Base-by-base conservation (phyloP, 2,888 invertebrate species). In the Hyppa rectilinea region DNA sequence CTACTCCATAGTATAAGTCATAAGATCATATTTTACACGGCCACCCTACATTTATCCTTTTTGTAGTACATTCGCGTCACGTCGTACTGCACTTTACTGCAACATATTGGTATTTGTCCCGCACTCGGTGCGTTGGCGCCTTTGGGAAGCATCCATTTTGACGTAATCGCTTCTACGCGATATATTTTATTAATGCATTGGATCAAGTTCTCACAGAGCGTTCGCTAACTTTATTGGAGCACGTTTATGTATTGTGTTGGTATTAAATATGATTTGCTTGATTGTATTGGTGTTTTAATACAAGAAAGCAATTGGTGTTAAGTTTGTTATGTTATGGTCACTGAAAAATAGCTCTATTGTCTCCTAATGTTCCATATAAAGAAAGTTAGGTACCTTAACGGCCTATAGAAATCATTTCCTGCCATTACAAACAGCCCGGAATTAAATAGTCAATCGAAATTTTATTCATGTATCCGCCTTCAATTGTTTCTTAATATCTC, bases 51-150 rank as follows among this genome's bases (percentile, higher is more conserved):
- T n/a, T 56, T 38, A 20, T 78, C 65, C 64, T 69, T 75, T 71
- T 74, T 78, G 73, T 68, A 80, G 76, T 76, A 76, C 61, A 86
- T 85, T 82, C 82, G 81, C 77, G 80, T 75, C 85, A 82, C 87
- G 84, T 84, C 69, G 74, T 71, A 76, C 65, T 87, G 85, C 87
- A 87, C 77, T 86, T 87, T 85, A 86, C 85, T 88, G 88, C 87
- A 84, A 71, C 80, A 85, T 87, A 91, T 92, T 92, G 89, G 87
- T 90, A 92, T 91, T 91, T 90, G 89, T 87, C 88, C 85, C 87
- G 87, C 89, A 91, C 89, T 88, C 86, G 75, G 86, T 90, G 89
- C 86, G 85, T 89, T 91, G 91, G 92, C 92, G 92, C 92, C 92
- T 87, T 87, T 85, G 81, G 86, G 87, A 85, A 87, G 84, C 86